Conservation (phyloP, 1,140 invertebrate species). For the Chlorops oryzae region DNA sequence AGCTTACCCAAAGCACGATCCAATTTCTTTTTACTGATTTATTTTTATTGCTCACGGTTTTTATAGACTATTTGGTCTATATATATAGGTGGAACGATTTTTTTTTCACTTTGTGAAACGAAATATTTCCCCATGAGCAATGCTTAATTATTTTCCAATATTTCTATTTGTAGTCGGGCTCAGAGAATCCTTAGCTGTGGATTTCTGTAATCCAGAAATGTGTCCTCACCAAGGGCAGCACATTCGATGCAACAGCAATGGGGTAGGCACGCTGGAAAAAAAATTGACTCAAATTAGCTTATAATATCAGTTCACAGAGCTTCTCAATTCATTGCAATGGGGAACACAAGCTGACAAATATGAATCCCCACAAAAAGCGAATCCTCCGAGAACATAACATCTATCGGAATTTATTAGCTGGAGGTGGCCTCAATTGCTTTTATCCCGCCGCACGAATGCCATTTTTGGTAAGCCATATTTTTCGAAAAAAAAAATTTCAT, state of each 20-base stretch:
- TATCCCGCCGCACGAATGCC: conserved; percentile 15
- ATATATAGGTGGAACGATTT: no score
- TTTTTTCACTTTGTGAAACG: no score
- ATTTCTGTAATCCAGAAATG: conserved; percentile 6
- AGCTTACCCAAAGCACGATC: no score
- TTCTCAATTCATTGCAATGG: conserved; percentile 4
- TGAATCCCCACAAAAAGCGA: neutral
- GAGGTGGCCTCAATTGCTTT: conserved; percentile 9
- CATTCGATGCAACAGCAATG: neutral
- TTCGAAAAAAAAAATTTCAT: no score
- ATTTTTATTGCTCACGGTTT: no score
- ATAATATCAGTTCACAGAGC: neutral
- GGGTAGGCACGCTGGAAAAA: neutral
- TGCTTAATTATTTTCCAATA: no score
- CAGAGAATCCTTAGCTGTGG: neutral
- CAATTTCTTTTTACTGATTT: no score
- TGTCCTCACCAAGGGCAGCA: conserved; percentile 10
- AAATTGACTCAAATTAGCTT: neutral
- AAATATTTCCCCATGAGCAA: no score
- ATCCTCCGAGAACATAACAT: conserved; percentile 13
- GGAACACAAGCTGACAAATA: neutral
- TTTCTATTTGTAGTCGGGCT: neutral
- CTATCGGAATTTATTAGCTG: conserved; percentile 15
- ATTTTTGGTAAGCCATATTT: conserved; percentile 9
- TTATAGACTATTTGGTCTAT: no score